These are phyloP conservation scores for Scytalopus superciliaris DNA, from an alignment of 2,113 vertebrate species.

Conservation along the genomic window DNA sequence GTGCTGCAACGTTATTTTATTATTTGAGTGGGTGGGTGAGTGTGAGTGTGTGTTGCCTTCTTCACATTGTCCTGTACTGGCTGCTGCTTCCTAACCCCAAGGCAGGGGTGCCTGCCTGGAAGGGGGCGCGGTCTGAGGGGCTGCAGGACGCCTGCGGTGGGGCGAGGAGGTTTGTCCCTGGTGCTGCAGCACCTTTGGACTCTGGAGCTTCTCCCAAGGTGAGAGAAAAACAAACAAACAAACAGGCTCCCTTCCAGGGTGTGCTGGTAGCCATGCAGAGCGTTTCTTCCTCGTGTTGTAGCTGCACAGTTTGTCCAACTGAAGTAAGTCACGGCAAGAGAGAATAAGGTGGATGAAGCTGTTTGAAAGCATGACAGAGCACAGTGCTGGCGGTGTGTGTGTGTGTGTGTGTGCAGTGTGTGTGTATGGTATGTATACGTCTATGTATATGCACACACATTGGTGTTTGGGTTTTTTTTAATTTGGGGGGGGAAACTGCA, in stretches of 20 bases:
- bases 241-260: neutral
- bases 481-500: neutral
- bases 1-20: constrained; percentile 69
- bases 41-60: neutral
- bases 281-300: neutral
- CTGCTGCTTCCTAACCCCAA: neutral
- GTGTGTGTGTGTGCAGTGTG: neutral
- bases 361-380: neutral
- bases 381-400: neutral
- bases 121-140: neutral
- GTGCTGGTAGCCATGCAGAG: neutral
- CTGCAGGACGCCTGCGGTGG: neutral
- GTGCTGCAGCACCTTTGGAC: constrained; percentile 42
- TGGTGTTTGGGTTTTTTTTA: neutral
- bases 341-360: neutral
- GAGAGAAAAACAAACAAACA: neutral
- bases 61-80: neutral
- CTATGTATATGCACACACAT: constrained; percentile 35
- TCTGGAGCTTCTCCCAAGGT: constrained; percentile 1
- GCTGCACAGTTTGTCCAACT: neutral
- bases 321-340: neutral
- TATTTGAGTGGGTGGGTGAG: constrained; percentile 33
- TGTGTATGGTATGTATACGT: constrained; percentile 42
- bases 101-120: neutral
- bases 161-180: neutral